These are phyloP conservation scores for Eupsittula cactorum DNA, from an alignment of 2,113 vertebrate genomes.

Conservation along the genomic window DNA sequence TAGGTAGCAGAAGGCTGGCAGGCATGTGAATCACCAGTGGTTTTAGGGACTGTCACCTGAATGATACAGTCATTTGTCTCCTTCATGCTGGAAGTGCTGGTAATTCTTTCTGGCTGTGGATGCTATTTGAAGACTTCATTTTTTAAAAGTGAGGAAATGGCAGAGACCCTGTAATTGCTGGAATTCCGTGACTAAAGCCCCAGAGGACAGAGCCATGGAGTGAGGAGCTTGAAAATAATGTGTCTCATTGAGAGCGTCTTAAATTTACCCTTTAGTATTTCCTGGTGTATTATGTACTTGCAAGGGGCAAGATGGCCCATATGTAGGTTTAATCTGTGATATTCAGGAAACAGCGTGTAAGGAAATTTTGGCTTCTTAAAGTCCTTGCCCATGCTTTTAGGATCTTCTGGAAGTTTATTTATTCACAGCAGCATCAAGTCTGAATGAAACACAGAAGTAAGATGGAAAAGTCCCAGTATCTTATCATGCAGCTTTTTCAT, in stretches of 20 bases:
- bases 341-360: not conserved
- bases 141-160: not conserved
- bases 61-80: not conserved
- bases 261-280: not conserved
- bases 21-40: not conserved
- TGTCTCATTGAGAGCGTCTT: not conserved
- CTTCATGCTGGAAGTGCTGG: not conserved
- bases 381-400: not conserved
- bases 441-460: constrained; percentile 26
- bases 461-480: constrained; percentile 58
- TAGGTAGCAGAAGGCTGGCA: not conserved
- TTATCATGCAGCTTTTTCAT: constrained; percentile 72
- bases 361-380: not conserved
- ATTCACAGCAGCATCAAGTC: not conserved
- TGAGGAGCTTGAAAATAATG: not conserved
- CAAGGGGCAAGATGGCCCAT: not conserved
- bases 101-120: not conserved
- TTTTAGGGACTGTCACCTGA: not conserved
- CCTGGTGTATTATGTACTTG: not conserved
- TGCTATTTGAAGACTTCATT: not conserved
- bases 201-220: not conserved
- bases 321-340: not conserved
- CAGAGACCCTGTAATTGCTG: not conserved
- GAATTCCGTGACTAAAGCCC: not conserved
- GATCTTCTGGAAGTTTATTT: constrained; percentile 34